Evolutionary conservation across 2,113 vertebrate species (phyloP).

Genomic region (Psammodynastes pulverulentus): DNA sequence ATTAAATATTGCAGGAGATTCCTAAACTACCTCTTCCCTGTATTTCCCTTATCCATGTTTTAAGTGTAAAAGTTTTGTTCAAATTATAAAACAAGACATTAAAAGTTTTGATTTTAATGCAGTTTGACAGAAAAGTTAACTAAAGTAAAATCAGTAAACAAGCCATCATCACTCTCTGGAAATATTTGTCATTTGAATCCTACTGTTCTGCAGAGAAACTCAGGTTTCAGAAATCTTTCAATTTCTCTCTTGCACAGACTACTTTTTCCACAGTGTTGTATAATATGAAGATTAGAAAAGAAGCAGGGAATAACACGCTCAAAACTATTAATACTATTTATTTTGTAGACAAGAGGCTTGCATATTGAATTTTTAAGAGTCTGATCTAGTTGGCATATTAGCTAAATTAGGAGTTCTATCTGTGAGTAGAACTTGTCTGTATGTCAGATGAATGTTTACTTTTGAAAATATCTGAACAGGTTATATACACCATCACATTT

Average conservation of each 20-base stretch:
- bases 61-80: background rate
- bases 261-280: background rate
- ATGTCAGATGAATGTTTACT: background rate
- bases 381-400: background rate
- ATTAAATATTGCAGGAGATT: background rate
- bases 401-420: background rate
- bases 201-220: background rate
- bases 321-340: background rate
- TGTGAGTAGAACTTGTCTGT: background rate
- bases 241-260: background rate
- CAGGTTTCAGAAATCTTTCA: background rate
- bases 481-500: background rate
- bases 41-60: background rate
- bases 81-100: background rate
- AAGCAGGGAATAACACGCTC: background rate
- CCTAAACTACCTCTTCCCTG: background rate
- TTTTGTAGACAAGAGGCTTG: background rate
- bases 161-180: background rate
- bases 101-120: background rate
- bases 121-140: background rate
- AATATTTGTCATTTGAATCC: background rate
- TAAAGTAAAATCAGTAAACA: background rate
- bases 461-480: constrained; percentile 11
- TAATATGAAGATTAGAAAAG: background rate
- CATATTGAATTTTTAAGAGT: background rate